Percentiles rank a stretch among this genome's conserved stretches.
Conservation (phyloP, 2,888 invertebrate species). For the Sussaba pulchella region DNA sequence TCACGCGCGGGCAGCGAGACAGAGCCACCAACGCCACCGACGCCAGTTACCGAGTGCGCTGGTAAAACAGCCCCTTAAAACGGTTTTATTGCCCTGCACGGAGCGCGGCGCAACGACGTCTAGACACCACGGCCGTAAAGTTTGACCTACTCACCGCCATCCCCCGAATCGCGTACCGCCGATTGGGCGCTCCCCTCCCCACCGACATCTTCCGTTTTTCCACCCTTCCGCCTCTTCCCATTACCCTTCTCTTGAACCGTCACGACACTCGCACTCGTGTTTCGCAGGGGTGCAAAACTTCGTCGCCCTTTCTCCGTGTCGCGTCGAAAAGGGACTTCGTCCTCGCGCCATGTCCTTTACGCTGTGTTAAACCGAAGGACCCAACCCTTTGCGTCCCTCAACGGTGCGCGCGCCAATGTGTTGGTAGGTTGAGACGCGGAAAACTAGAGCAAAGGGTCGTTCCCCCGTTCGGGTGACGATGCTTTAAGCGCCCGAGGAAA, state of each 20-base stretch:
- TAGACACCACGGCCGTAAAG: constrained; percentile 84
- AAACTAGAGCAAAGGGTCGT: constrained; percentile 79
- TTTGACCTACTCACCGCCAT: constrained; percentile 84
- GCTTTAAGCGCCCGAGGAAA: constrained; percentile 17
- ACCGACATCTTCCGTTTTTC: background rate
- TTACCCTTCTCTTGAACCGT: constrained; percentile 40
- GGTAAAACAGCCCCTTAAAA: constrained; percentile 84
- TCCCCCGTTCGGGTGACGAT: constrained; percentile 48
- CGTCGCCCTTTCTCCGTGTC: constrained; percentile 47
- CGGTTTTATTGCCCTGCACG: constrained; percentile 83
- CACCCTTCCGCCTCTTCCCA: constrained; percentile 46
- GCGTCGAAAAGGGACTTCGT: constrained; percentile 4
- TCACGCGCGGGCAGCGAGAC: constrained; percentile 28
- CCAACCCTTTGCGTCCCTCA: constrained; percentile 63
- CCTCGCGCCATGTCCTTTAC: background rate
- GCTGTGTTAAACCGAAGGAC: background rate
- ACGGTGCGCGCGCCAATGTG: constrained; percentile 65
- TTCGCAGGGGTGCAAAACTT: constrained; percentile 33
- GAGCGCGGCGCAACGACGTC: constrained; percentile 83
- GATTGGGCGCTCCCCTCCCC: constrained; percentile 20
- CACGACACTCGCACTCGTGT: constrained; percentile 5
- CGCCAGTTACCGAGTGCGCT: constrained; percentile 80
- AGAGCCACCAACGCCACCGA: constrained; percentile 23
- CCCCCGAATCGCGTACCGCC: constrained; percentile 54
- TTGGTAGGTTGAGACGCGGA: constrained; percentile 51